Base-by-base conservation (phyloP, 2,113 vertebrate genomes). In the Himantopus leucocephalus region DNA sequence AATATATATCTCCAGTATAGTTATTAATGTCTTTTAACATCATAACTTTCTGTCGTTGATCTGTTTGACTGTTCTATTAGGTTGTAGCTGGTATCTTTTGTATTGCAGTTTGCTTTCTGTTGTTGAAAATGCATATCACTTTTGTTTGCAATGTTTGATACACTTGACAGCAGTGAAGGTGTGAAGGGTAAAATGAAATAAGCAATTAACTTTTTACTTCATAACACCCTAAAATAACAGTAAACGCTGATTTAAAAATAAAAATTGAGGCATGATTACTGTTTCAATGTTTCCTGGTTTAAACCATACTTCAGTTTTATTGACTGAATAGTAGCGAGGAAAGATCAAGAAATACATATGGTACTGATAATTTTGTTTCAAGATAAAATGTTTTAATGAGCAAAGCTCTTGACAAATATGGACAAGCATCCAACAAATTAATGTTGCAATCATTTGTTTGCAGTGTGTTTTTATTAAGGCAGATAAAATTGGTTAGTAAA, bases 401-500 rank as follows among this genome's bases (percentile, higher is more conserved):
- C 45, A 90, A 75, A 89, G 45, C 48, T 77, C 43, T 63, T 92
- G 68, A 78, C 47, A 95, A 94, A 90, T 70, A 78, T 3, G 10
- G 37, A 72, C 47, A 87, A 93, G 23, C 32, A 66, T 89, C n/a
- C 72, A 89, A 19, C 32, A 94, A 85, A 87, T 68, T 24, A 60
- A 68, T 90, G 84, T 92, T 95, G 90, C 39, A 85, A 78, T 93
- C 16, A 24, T 74, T 89, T 95, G 39, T 84, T 96, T 84, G 39
- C 53, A 50, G 16, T 26, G 4, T 59, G 47, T 60, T 95, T 96
- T 94, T 93, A 47, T 84, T 94, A 83, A 83, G 63, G 30, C 72
- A 71, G 63, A 80, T 90, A 80, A 87, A 82, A 74, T 73, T 74
- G 45, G 62, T 62, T 39, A 9, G 29, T 88, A 60, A 80, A 34